Percentiles rank a stretch among this genome's conserved stretches.
phyloP scores from a whole-genome alignment of 2,888 invertebrate species.

The Microplitis manilae region DNA sequence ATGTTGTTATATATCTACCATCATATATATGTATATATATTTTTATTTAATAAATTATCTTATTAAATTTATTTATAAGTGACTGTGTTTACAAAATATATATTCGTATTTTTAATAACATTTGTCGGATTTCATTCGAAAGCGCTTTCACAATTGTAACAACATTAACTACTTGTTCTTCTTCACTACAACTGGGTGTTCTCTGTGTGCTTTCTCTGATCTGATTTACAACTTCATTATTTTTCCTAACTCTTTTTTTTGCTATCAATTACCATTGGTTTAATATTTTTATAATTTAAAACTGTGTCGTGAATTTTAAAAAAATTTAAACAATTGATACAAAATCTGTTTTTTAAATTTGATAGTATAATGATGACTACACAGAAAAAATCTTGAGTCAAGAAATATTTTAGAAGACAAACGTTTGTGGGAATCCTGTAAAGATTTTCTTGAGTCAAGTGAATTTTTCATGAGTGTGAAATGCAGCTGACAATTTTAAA shows the following conservation, averaged over 20 bases:
- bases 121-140: slow-evolving; percentile 3
- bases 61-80: slow-evolving; percentile 5
- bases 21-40: slow-evolving; percentile 1
- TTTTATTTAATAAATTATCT: not conserved
- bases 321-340: too few relatives aligned
- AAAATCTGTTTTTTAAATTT: too few relatives aligned
- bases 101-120: not conserved
- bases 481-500: too few relatives aligned
- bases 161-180: not conserved
- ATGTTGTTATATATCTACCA: slow-evolving; percentile 39
- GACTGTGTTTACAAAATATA: slow-evolving; percentile 7
- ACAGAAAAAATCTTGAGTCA: too few relatives aligned
- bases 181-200: not conserved
- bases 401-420: too few relatives aligned
- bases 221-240: not conserved
- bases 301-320: too few relatives aligned
- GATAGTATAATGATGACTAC: too few relatives aligned
- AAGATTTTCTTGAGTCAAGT: too few relatives aligned
- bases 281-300: too few relatives aligned
- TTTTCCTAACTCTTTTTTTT: not conserved
- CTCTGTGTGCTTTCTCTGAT: slow-evolving; percentile 2
- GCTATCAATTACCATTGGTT: not conserved
- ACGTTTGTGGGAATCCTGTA: too few relatives aligned
- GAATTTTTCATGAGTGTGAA: too few relatives aligned
- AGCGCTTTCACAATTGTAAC: not conserved